Conservation (phyloP, 2,888 invertebrate species). For the Trichogramma evanescens region DNA sequence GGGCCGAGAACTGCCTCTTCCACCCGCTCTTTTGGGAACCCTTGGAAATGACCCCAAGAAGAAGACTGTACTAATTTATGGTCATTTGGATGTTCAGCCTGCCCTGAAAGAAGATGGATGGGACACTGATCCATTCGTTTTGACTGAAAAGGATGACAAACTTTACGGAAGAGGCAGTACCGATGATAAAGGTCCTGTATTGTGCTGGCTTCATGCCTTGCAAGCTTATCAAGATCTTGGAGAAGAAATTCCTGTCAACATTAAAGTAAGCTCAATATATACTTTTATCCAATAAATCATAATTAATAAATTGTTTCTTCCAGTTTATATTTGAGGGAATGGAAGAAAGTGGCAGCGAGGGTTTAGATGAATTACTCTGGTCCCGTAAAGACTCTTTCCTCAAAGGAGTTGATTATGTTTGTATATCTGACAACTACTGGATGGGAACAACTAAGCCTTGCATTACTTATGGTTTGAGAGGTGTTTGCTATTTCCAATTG, state of each 20-base stretch:
- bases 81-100: slow-evolving; percentile 97
- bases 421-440: slow-evolving; percentile 99
- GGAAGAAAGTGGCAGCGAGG: slow-evolving; percentile 96
- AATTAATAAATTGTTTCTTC: slow-evolving; percentile 18
- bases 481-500: slow-evolving; percentile 83
- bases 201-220: slow-evolving; percentile 92
- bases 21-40: slow-evolving; percentile 75
- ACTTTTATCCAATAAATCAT: background rate
- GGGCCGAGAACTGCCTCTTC: slow-evolving; percentile 68
- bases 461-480: slow-evolving; percentile 91
- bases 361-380: slow-evolving; percentile 79
- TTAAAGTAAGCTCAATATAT: slow-evolving; percentile 49
- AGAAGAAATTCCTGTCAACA: slow-evolving; percentile 64
- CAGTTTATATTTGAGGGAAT: slow-evolving; percentile 94
- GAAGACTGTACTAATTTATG: slow-evolving; percentile 91
- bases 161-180: slow-evolving; percentile 86
- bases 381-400: slow-evolving; percentile 71
- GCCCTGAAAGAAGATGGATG: slow-evolving; percentile 90
- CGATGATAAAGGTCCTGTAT: slow-evolving; percentile 91
- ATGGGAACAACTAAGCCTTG: slow-evolving; percentile 94
- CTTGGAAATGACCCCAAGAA: slow-evolving; percentile 75
- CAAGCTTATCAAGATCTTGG: slow-evolving; percentile 75
- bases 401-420: slow-evolving; percentile 81
- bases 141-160: slow-evolving; percentile 82
- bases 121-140: slow-evolving; percentile 88